Conservation (phyloP, 1,140 invertebrate species). For the Periplaneta americana region DNA sequence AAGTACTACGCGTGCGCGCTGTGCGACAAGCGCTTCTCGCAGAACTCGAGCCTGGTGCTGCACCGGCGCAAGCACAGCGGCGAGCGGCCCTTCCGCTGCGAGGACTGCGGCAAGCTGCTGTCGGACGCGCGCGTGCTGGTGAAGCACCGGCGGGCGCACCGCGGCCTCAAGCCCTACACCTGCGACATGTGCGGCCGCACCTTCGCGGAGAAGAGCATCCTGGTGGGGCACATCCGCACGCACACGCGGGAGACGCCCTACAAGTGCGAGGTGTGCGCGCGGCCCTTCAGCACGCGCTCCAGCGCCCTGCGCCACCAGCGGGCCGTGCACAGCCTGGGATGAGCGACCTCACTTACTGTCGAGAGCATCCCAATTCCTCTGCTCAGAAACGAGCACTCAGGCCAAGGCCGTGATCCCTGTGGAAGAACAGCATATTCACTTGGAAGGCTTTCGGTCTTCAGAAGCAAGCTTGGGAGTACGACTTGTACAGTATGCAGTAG, state of each 20-base stretch:
- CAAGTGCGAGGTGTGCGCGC: background rate
- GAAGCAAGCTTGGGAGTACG: too few relatives aligned
- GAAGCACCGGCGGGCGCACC: background rate
- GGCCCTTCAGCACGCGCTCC: too few relatives aligned
- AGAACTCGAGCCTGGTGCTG: constrained; percentile 16
- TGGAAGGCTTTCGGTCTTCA: too few relatives aligned
- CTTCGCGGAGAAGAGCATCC: background rate
- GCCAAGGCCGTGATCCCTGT: too few relatives aligned
- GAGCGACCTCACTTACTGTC: too few relatives aligned
- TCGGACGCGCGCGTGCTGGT: background rate
- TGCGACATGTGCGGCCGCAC: background rate
- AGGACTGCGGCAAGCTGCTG: background rate
- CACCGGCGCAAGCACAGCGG: constrained; percentile 13
- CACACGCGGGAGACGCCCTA: background rate
- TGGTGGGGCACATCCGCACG: background rate
- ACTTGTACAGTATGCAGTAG: too few relatives aligned
- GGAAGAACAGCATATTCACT: too few relatives aligned
- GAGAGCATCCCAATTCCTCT: too few relatives aligned
- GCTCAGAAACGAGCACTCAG: too few relatives aligned
- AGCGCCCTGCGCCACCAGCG: too few relatives aligned
- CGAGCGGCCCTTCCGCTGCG: constrained; percentile 9
- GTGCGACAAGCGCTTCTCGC: constrained; percentile 34
- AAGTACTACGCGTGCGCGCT: constrained; percentile 34
- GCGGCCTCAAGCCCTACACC: background rate
- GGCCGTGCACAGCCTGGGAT: too few relatives aligned